A percentile compares a stretch with the other conserved stretches of the same genome.
phyloP scores from a whole-genome alignment of 2,888 invertebrate species.

The Metallyticus violacea region DNA sequence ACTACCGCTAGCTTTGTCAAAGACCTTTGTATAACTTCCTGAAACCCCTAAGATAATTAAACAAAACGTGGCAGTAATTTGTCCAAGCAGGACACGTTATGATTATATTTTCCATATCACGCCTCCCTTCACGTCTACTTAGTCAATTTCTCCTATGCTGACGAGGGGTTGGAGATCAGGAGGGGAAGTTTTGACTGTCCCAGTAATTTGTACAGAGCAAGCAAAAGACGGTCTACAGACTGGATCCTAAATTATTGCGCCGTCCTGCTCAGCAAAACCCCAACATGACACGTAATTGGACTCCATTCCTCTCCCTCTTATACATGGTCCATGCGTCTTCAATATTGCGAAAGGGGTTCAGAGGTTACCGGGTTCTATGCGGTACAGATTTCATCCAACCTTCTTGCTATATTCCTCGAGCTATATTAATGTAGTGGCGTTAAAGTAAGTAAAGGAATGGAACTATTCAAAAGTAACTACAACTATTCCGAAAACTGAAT shows the following conservation, averaged over 20 bases:
- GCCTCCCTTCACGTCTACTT: background rate
- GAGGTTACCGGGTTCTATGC: background rate
- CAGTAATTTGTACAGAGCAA: background rate
- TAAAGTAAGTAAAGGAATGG: no score
- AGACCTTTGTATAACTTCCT: no score
- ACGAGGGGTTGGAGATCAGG: background rate
- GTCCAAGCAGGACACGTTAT: background rate
- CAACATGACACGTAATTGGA: background rate
- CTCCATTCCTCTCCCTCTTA: background rate
- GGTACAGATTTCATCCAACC: background rate
- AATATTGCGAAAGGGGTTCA: background rate
- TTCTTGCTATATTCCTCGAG: background rate
- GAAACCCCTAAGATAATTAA: no score
- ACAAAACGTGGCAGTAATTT: background rate
- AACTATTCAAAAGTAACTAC: no score
- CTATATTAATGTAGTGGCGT: no score
- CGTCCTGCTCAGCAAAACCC: background rate
- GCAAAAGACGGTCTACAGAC: background rate
- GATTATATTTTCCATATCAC: background rate
- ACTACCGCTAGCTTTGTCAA: no score
- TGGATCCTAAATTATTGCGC: background rate
- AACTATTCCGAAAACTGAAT: no score
- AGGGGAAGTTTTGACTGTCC: background rate
- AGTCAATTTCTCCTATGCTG: background rate
- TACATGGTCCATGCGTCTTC: background rate